Conservation (phyloP, 2,888 invertebrate species). For the Tethea ocularis region DNA sequence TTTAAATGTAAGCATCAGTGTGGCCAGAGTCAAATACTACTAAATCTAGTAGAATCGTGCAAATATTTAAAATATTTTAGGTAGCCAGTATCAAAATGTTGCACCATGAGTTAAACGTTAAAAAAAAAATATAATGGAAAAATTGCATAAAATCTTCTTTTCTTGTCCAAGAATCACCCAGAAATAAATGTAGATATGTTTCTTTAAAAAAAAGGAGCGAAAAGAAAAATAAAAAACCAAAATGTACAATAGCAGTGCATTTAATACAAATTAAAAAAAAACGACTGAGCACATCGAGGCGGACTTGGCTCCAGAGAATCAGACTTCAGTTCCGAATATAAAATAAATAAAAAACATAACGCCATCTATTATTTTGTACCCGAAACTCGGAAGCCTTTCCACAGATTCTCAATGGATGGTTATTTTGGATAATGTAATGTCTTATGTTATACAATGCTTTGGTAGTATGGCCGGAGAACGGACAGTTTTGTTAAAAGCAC, state of each 20-base stretch:
- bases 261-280: slow-evolving; percentile 68
- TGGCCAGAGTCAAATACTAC: not conserved
- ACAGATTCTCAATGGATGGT: slow-evolving; percentile 12
- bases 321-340: not conserved
- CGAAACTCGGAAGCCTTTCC: not conserved
- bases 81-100: not conserved
- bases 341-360: not conserved
- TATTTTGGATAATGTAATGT: slow-evolving; percentile 11
- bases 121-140: no score
- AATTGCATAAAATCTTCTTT: no score
- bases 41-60: not conserved
- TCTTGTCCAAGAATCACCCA: no score
- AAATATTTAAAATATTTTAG: not conserved
- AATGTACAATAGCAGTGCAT: slow-evolving; percentile 72
- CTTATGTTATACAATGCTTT: slow-evolving; percentile 46
- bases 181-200: no score
- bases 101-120: no score
- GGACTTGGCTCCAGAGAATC: slow-evolving; percentile 41
- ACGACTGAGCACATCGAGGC: slow-evolving; percentile 66
- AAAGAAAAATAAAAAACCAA: slow-evolving; percentile 47
- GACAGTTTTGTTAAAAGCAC: slow-evolving; percentile 7
- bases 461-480: slow-evolving; percentile 46
- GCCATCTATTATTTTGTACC: not conserved
- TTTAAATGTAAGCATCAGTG: not conserved
- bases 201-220: slow-evolving; percentile 27